Evolutionary conservation across 2,888 invertebrate genomes (phyloP), one percentile per base, ranked within the genome.

Genomic region (Apodemia mormo): DNA sequence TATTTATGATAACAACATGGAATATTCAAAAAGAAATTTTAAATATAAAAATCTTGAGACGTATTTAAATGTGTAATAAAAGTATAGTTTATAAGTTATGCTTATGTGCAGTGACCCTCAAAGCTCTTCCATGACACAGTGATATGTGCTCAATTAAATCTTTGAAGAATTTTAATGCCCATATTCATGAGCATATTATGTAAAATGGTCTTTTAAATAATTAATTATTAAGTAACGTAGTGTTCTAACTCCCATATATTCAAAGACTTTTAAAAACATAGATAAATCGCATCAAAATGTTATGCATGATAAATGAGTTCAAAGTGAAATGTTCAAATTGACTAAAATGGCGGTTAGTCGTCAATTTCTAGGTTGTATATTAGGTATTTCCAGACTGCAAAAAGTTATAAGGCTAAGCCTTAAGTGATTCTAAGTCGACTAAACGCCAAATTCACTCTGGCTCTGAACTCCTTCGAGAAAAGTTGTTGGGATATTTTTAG

Each of bases 141-240:
- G 54, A 65, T 69, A 65, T 40, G 65, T 69, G 68, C 68, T 69
- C 68, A 69, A 69, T 69, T 69, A 65, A 69, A n/a, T 33, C 40
- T 69, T 69, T 22, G 65, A 68, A 52, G 54, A 37, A 29, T 37
- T 65, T 54, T 40, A 49, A 52, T 65, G 61, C 61, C 33, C 29
- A 30, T 61, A 61, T 61, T 61, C 12, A 12, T 61, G 61, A 33
- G 33, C 30, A 49, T 49, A 6, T 33, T 33, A 33, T 33, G 61
- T 61, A 61, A 30, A 61, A 14, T 61, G 61, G 61, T 61, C 61
- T 61, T 61, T 30, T 65, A 65, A 65, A 65, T 2, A 30, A 49
- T 49, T 66, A 43, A n/a, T 14, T 66, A 45, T 45, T 30, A 66
- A 30, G 45, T 49, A 66, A 43, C 12, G 22, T 66, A 66, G 66